Evolutionary conservation across 2,888 invertebrate genomes (phyloP).

Genomic region (Drosophila kanekoi): DNA sequence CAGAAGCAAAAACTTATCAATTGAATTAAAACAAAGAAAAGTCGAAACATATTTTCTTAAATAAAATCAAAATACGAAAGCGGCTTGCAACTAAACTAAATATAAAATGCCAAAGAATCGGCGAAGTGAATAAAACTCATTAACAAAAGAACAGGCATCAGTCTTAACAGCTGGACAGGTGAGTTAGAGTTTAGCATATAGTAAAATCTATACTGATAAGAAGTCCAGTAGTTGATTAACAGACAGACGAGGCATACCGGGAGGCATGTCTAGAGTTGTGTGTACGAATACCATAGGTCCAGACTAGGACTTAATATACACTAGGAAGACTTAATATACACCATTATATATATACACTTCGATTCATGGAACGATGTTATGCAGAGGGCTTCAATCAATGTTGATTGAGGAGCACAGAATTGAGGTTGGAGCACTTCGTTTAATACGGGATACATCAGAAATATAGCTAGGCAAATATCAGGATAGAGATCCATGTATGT

Average conservation of each 20-base stretch:
- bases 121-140: constrained; percentile 33
- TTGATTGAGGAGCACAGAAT: constrained; percentile 14
- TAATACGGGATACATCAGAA: constrained; percentile 12
- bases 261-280: constrained; percentile 25
- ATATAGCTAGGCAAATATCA: constrained; percentile 49
- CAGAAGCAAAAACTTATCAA: constrained; percentile 51
- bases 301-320: constrained; percentile 24
- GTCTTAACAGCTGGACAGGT: constrained; percentile 29
- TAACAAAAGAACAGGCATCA: constrained; percentile 1
- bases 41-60: constrained; percentile 53
- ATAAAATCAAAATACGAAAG: constrained; percentile 30
- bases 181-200: constrained; percentile 43
- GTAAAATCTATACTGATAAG: constrained; percentile 18
- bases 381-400: constrained; percentile 21
- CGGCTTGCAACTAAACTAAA: constrained; percentile 47
- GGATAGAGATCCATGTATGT: constrained; percentile 20
- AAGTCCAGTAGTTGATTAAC: constrained; percentile 31
- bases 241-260: constrained; percentile 16
- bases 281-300: constrained; percentile 7
- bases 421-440: constrained; percentile 10
- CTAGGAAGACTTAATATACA: constrained; percentile 18
- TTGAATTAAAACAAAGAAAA: constrained; percentile 48
- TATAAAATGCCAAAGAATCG: constrained; percentile 54
- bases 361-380: constrained; percentile 11
- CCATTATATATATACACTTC: constrained; percentile 3